Percentiles rank a stretch among this genome's conserved stretches.
These are phyloP conservation scores for Ferdinandea cuprea DNA, from an alignment of 2,888 invertebrate species.

Conservation along the genomic window DNA sequence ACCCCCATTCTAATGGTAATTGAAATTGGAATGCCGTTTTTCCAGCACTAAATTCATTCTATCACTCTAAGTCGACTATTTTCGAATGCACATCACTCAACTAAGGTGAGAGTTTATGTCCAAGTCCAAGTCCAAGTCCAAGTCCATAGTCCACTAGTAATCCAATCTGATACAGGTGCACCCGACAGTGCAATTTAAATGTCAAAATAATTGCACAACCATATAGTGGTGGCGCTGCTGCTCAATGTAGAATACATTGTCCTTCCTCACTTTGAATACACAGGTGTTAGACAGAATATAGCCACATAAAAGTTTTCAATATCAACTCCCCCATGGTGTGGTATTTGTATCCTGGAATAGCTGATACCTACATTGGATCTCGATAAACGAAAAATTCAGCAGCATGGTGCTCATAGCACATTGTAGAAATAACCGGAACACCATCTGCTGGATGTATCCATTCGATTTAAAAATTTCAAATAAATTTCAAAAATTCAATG, in stretches of 20 bases:
- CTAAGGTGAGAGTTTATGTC: neutral
- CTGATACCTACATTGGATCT: neutral
- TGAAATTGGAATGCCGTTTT: neutral
- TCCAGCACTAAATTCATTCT: neutral
- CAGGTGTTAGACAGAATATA: conserved; percentile 29
- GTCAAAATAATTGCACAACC: conserved; percentile 42
- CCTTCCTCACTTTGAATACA: neutral
- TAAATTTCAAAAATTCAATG: neutral
- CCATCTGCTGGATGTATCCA: neutral
- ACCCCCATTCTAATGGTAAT: neutral
- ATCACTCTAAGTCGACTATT: neutral
- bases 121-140: neutral
- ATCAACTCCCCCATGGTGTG: neutral
- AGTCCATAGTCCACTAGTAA: neutral
- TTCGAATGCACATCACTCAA: neutral
- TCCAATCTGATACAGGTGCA: conserved; percentile 38
- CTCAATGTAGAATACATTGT: neutral
- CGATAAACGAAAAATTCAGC: conserved; percentile 2
- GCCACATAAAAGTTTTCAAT: conserved; percentile 9
- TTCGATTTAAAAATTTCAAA: conserved; percentile 1
- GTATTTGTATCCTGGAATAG: neutral
- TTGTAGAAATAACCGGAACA: neutral
- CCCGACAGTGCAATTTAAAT: conserved; percentile 46
- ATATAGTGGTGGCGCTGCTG: neutral
- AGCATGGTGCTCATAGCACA: neutral